Conservation (phyloP, 2,113 vertebrate species). For the Cyanoramphus novaezelandiae region DNA sequence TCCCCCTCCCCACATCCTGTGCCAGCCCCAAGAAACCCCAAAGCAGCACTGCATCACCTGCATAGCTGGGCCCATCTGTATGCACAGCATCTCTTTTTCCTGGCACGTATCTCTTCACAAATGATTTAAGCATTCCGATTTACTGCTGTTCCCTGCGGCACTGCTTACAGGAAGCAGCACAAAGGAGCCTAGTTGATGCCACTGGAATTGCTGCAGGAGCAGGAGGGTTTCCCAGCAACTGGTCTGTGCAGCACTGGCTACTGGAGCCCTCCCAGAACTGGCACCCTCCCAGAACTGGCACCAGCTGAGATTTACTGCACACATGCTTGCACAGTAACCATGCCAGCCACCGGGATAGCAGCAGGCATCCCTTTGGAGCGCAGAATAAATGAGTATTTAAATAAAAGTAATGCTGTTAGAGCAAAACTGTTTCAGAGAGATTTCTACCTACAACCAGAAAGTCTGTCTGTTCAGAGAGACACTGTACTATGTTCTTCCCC, state of each 20-base stretch:
- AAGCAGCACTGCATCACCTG: neutral
- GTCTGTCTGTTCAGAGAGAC: accelerated
- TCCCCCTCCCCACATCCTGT: neutral
- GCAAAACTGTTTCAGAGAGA: neutral
- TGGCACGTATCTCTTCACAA: neutral
- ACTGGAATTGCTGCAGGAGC: neutral
- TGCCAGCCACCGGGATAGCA: neutral
- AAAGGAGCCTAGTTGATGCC: neutral
- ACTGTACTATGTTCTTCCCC: neutral
- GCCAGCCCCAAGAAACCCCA: neutral
- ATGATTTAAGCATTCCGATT: neutral
- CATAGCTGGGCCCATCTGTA: neutral
- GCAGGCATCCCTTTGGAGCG: neutral
- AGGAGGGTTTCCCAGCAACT: slow-evolving; percentile 44
- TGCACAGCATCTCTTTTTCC: neutral
- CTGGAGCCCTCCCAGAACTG: neutral
- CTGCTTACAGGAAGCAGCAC: neutral
- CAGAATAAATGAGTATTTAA: neutral
- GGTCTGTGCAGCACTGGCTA: neutral
- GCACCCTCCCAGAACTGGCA: neutral
- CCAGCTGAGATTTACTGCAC: neutral
- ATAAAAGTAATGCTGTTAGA: neutral
- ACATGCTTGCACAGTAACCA: slow-evolving; percentile 12
- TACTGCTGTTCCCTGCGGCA: neutral
- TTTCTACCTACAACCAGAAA: neutral